Conservation (phyloP, 2,888 invertebrate genomes). For the Dynastes grantii region DNA sequence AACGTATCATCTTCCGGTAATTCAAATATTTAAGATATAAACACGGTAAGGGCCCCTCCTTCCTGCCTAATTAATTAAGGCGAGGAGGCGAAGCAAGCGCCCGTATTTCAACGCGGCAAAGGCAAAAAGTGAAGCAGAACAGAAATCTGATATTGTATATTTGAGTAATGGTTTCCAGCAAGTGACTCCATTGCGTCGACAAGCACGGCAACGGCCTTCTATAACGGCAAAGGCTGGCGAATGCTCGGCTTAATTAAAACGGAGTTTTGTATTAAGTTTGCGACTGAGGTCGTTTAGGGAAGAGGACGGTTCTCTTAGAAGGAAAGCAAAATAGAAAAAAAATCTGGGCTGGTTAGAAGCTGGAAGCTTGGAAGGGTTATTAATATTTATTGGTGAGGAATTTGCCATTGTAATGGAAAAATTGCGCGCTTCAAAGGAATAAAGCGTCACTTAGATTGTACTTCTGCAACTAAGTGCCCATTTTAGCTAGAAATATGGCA, state of each 20-base stretch:
- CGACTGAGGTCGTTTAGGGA: slow-evolving; percentile 10
- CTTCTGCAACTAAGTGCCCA: too few species aligned
- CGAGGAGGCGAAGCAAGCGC: not conserved
- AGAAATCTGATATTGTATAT: slow-evolving; percentile 33
- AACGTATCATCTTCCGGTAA: not conserved
- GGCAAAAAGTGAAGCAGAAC: slow-evolving; percentile 12
- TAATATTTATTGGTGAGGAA: too few species aligned
- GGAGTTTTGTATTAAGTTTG: slow-evolving; percentile 7
- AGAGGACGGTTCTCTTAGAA: not conserved
- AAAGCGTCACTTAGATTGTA: too few species aligned
- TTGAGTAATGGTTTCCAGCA: slow-evolving; percentile 35
- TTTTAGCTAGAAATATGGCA: too few species aligned
- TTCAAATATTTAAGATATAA: slow-evolving; percentile 21
- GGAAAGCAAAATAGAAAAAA: too few species aligned
- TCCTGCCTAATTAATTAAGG: not conserved
- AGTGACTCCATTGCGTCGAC: slow-evolving; percentile 19
- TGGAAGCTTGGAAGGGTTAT: too few species aligned
- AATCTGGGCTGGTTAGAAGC: too few species aligned
- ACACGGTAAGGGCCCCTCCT: not conserved
- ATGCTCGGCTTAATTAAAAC: slow-evolving; percentile 9
- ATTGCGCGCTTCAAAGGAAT: too few species aligned
- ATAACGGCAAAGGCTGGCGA: not conserved
- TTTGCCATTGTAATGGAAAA: too few species aligned
- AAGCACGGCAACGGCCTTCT: not conserved
- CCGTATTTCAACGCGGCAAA: not conserved